These are phyloP conservation scores for Cotesia chilonis DNA, from an alignment of 1,140 invertebrate species.

Conservation along the genomic window DNA sequence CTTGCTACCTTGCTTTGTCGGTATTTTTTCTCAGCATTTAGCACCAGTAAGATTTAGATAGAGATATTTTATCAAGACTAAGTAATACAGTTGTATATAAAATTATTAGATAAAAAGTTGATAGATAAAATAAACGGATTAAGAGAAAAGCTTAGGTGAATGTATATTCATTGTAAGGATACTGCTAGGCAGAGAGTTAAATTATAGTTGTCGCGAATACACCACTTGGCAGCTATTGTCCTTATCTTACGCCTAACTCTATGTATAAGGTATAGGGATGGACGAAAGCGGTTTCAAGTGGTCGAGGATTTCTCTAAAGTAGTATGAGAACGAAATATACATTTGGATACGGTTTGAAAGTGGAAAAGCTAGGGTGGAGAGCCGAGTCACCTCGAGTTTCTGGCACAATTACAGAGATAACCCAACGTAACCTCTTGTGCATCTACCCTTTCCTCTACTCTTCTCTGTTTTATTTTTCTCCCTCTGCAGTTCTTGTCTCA, in stretches of 20 bases:
- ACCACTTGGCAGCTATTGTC: conserved; percentile 49
- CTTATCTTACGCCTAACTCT: conserved; percentile 39
- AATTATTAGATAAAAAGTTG: conserved; percentile 1
- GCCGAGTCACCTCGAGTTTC: conserved; percentile 26
- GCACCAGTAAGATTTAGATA: not conserved
- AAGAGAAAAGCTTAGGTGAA: conserved; percentile 19
- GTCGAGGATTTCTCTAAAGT: conserved; percentile 22
- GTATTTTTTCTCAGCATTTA: too few species aligned
- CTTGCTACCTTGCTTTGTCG: too few species aligned
- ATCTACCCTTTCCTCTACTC: not conserved
- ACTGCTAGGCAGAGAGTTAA: conserved; percentile 14
- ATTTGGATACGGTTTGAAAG: conserved; percentile 29
- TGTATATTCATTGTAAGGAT: conserved; percentile 20
- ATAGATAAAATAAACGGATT: conserved; percentile 13
- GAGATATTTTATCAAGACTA: not conserved
- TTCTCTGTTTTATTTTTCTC: conserved; percentile 15
- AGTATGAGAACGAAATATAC: conserved; percentile 27
- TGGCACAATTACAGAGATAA: conserved; percentile 42
- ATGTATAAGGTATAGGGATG: conserved; percentile 12
- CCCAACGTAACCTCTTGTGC: conserved; percentile 18
- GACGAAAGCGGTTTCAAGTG: conserved; percentile 31
- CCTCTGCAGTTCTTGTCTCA: not conserved
- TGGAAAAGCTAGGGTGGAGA: conserved; percentile 29
- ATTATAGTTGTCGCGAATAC: conserved; percentile 36
- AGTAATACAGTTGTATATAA: not conserved